Conservation (phyloP, 2,113 vertebrate species). For the Myocastor coypus region DNA sequence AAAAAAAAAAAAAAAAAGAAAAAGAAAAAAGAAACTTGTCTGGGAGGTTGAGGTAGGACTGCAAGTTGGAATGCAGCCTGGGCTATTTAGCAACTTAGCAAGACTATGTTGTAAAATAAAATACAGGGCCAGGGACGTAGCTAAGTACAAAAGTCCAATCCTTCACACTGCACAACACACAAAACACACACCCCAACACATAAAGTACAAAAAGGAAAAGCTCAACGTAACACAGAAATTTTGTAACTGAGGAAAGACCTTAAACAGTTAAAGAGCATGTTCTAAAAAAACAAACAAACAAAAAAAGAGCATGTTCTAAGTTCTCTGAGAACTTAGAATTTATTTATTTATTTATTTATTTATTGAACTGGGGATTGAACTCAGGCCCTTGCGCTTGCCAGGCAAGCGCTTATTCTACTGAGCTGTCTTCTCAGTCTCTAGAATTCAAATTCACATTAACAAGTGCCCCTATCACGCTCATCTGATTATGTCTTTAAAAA, state of each 20-base stretch:
- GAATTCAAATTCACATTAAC: not conserved
- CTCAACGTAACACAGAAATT: not conserved
- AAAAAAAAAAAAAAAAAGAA: no score
- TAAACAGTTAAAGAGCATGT: not conserved
- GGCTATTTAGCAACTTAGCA: not conserved
- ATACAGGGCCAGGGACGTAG: not conserved
- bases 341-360: no score
- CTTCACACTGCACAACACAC: not conserved
- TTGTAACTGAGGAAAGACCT: not conserved
- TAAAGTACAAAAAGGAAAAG: not conserved
- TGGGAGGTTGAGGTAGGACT: not conserved
- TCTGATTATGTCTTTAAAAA: not conserved
- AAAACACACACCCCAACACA: not conserved
- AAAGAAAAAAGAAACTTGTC: no score
- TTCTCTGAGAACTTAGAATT: not conserved
- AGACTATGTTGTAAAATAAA: not conserved
- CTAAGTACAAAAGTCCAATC: not conserved
- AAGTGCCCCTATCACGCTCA: no score
- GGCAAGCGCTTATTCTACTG: no score
- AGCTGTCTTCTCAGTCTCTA: not conserved
- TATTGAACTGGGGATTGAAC: no score
- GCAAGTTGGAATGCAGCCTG: not conserved
- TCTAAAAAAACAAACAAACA: no score
- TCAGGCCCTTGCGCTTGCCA: no score
- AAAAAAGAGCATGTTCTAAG: not conserved